Evolutionary conservation across 2,888 invertebrate genomes (phyloP).

Genomic region (Boloria euphrosyne): DNA sequence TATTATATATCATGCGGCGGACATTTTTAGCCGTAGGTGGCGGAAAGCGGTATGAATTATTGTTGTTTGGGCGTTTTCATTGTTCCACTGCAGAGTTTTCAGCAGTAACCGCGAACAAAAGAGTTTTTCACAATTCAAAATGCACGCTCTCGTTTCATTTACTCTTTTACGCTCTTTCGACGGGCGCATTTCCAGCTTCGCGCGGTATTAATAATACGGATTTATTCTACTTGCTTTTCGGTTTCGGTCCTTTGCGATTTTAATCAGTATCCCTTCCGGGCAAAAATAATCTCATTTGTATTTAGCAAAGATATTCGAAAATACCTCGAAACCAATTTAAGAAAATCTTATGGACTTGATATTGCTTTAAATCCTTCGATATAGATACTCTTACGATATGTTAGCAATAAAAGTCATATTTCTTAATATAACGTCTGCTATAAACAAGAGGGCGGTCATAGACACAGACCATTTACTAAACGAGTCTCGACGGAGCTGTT

Average conservation of each 20-base stretch:
- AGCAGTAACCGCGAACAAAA: slow-evolving; percentile 72
- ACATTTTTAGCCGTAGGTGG: slow-evolving; percentile 82
- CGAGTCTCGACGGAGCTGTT: slow-evolving; percentile 68
- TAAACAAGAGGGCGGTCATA: slow-evolving; percentile 50
- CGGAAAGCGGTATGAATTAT: slow-evolving; percentile 82
- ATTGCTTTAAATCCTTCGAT: too few species aligned
- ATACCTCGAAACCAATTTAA: not conserved
- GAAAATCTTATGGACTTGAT: not conserved
- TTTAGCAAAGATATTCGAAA: not conserved
- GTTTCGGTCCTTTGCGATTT: slow-evolving; percentile 40
- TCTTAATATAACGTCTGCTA: slow-evolving; percentile 28
- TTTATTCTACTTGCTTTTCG: slow-evolving; percentile 69
- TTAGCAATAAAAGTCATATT: slow-evolving; percentile 24
- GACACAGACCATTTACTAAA: slow-evolving; percentile 65
- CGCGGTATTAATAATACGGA: slow-evolving; percentile 75
- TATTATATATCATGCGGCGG: slow-evolving; percentile 79
- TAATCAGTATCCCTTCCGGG: slow-evolving; percentile 17
- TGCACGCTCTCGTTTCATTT: slow-evolving; percentile 81
- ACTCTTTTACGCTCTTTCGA: slow-evolving; percentile 78
- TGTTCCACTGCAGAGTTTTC: slow-evolving; percentile 74
- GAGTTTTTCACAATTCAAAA: slow-evolving; percentile 80
- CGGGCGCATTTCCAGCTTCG: slow-evolving; percentile 77
- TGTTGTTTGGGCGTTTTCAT: slow-evolving; percentile 79
- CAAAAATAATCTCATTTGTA: not conserved
- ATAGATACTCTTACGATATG: not conserved